These are phyloP conservation scores for Therioaphis trifolii DNA, from an alignment of 2,888 invertebrate genomes.

Conservation along the genomic window DNA sequence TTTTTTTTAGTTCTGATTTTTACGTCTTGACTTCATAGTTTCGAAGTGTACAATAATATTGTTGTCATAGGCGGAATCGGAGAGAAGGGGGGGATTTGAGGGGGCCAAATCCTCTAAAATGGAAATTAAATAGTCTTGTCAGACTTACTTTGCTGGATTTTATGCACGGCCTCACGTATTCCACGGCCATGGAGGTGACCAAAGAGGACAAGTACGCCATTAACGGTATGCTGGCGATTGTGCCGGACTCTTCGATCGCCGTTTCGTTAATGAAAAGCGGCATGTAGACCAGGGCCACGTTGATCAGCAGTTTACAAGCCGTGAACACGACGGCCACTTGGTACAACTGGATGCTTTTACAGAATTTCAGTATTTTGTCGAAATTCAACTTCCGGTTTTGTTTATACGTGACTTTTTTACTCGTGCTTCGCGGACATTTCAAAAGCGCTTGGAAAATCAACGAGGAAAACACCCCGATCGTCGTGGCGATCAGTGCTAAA, in stretches of 20 bases:
- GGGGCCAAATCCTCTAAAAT: too few relatives aligned
- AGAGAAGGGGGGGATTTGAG: too few relatives aligned
- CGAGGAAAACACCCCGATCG: slow-evolving; percentile 56
- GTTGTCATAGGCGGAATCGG: too few relatives aligned
- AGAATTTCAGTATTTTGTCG: slow-evolving; percentile 41
- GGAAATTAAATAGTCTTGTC: too few relatives aligned
- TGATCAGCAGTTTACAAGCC: slow-evolving; percentile 85
- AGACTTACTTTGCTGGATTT: slow-evolving; percentile 61
- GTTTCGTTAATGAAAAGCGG: slow-evolving; percentile 84
- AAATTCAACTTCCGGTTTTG: slow-evolving; percentile 17
- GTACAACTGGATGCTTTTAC: slow-evolving; percentile 66
- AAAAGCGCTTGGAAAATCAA: slow-evolving; percentile 59
- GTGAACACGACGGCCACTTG: slow-evolving; percentile 79
- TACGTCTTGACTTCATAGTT: too few relatives aligned
- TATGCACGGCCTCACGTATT: slow-evolving; percentile 36
- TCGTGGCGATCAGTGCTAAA: slow-evolving; percentile 61
- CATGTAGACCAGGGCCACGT: slow-evolving; percentile 87
- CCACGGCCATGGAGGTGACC: slow-evolving; percentile 74
- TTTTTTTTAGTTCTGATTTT: too few relatives aligned
- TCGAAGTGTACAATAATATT: too few relatives aligned
- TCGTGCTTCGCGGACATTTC: slow-evolving; percentile 18
- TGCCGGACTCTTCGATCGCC: slow-evolving; percentile 73
- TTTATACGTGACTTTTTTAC: background rate
- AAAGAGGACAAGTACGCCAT: slow-evolving; percentile 81
- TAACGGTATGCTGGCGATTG: slow-evolving; percentile 81